Percentiles rank a stretch among this genome's conserved stretches.
Evolutionary conservation across 2,797 vertebrate species (phyloP).

Genomic region (Anguilla pacifica): DNA sequence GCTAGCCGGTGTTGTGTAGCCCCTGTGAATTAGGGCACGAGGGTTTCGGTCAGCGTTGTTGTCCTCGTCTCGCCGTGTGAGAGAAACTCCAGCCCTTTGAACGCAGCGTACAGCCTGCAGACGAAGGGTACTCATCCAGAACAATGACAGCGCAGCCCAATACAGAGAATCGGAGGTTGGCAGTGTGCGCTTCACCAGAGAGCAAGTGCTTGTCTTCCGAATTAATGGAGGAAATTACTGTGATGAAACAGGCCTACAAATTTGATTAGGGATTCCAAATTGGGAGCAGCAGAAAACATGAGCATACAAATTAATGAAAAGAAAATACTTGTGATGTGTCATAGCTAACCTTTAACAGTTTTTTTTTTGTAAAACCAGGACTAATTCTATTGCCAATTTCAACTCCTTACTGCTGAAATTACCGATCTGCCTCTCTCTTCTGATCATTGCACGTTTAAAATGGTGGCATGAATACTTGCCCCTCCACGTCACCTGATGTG

Average conservation of each 20-base stretch:
- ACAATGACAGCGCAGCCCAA: background rate
- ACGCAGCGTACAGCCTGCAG: background rate
- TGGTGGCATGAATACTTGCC: background rate
- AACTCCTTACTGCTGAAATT: background rate
- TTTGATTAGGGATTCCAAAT: conserved; percentile 8
- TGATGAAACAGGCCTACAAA: background rate
- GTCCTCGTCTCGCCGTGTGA: too few species aligned
- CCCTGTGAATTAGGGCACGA: background rate
- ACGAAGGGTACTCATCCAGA: background rate
- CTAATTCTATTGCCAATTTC: background rate
- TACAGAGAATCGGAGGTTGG: background rate
- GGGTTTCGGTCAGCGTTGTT: background rate
- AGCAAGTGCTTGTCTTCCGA: background rate
- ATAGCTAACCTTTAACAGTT: background rate
- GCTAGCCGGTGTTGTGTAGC: background rate
- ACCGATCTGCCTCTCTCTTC: background rate
- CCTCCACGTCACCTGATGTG: background rate
- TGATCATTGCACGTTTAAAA: too few species aligned
- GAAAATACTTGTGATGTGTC: background rate
- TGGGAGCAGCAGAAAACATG: background rate
- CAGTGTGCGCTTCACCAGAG: background rate
- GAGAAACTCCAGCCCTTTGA: too few species aligned
- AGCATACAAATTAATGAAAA: background rate
- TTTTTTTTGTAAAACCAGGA: background rate
- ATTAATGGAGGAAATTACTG: background rate